Evolutionary conservation across 2,113 vertebrate species (phyloP).

Genomic region (Trochalopteron elliotii): DNA sequence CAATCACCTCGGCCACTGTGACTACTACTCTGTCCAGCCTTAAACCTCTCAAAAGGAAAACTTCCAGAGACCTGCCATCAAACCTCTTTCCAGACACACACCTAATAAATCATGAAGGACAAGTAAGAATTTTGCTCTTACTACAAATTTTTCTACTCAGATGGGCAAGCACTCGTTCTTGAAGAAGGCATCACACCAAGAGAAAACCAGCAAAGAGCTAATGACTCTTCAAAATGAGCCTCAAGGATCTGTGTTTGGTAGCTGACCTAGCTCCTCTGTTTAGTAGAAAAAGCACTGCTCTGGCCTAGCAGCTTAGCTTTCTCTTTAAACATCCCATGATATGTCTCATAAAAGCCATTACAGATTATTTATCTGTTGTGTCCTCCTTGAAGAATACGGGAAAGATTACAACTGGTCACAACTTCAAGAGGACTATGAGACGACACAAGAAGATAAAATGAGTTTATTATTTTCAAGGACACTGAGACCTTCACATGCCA

Average conservation of each 20-base stretch:
- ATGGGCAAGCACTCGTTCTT: background rate
- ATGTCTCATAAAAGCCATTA: background rate
- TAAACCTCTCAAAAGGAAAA: background rate
- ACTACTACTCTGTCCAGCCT: background rate
- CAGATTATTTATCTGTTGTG: background rate
- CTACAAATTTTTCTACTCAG: background rate
- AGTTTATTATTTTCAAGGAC: conserved; percentile 20
- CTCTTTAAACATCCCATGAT: background rate
- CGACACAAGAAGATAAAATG: conserved; percentile 24
- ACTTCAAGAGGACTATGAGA: background rate
- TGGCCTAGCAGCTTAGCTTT: background rate
- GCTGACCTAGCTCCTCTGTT: background rate
- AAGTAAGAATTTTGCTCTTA: background rate
- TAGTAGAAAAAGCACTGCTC: background rate
- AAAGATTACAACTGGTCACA: conserved; percentile 15
- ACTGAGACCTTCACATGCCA: background rate
- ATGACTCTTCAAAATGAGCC: background rate
- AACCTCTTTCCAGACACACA: background rate
- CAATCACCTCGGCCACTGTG: background rate
- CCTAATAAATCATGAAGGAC: background rate
- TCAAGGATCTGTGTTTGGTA: background rate
- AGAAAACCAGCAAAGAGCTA: background rate
- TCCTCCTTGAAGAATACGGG: background rate
- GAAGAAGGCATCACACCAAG: background rate
- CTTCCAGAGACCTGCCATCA: background rate